Base-by-base conservation (phyloP, 2,888 invertebrate genomes). In the Parnassius mnemosyne region DNA sequence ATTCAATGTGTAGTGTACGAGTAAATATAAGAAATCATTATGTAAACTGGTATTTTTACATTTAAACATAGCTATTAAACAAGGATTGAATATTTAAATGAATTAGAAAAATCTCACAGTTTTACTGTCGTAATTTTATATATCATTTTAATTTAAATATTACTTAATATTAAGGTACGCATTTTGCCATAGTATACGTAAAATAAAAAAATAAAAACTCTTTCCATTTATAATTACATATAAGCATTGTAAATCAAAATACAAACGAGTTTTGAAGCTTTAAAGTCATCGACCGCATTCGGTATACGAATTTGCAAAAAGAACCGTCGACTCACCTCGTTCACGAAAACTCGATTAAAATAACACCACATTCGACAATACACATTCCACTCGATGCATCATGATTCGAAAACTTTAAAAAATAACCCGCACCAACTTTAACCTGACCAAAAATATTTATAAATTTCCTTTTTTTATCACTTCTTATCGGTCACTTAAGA, bases 291-390 rank as follows among this genome's bases (percentile, higher is more conserved):
- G 83, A 80, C 80, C 84, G 66, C 63, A 43, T 44, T 57, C 61
- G 63, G 51, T 47, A 63, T 62, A 58, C 64, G 63, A 71, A 69
- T 67, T 72, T 66, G 70, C 71, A 68, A 77, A 77, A 76, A 77
- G 72, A 65, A 66, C 59, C 50, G 42, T 43, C 46, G 42, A 82
- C 88, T 86, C 78, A 89, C 90, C 89, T 85, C 71, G 72, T 71
- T 86, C 80, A 83, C 74, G 75, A 74, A 85, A 85, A 84, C 78
- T 78, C 77, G 81, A 84, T 85, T 85, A 81, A 70, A 70, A 66
- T 67, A 77, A 73, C 74, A 72, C 76, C 71, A 78, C 76, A 83
- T 84, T 77, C 76, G 71, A 72, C 69, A 73, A 73, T 72, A 74
- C 76, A 79, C 75, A 80, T 75, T 77, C 79, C 71, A 64, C 72